Conservation (phyloP, 92 coral and sea anemone species). For the Epizoanthus fatuus region DNA sequence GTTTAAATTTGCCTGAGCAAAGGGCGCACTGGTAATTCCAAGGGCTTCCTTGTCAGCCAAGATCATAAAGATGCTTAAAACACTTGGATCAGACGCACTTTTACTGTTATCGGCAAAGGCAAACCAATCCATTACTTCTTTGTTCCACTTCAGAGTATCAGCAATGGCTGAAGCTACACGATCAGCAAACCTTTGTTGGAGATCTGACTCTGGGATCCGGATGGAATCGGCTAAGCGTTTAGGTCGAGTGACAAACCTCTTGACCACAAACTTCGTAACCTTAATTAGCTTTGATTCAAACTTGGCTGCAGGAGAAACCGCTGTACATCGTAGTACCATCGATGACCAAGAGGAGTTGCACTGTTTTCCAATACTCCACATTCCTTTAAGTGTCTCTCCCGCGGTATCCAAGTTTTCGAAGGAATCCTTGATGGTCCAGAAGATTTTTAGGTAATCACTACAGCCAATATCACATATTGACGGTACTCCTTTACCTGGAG, state of each 20-base stretch:
- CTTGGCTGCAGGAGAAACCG: too few relatives aligned
- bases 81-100: neutral
- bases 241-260: slow-evolving; percentile 15
- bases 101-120: slow-evolving; percentile 31
- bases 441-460: slow-evolving; percentile 54
- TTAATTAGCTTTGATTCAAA: neutral
- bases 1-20: slow-evolving; percentile 37
- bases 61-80: slow-evolving; percentile 32
- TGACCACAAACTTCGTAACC: slow-evolving; percentile 40
- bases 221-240: slow-evolving; percentile 50
- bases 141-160: slow-evolving; percentile 45
- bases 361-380: slow-evolving; percentile 65
- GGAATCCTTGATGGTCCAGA: slow-evolving; percentile 73
- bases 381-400: slow-evolving; percentile 71
- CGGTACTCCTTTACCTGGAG: slow-evolving; percentile 61
- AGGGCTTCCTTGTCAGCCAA: slow-evolving; percentile 60
- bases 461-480: slow-evolving; percentile 74
- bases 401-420: slow-evolving; percentile 61
- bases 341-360: slow-evolving; percentile 15
- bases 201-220: slow-evolving; percentile 64
- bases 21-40: slow-evolving; percentile 17
- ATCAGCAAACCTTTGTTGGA: slow-evolving; percentile 60
- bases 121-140: neutral
- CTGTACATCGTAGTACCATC: too few relatives aligned
- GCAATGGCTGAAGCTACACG: slow-evolving; percentile 34